These are phyloP conservation scores for Troglohyphantes excavatus DNA, from an alignment of 2,888 invertebrate species.

Conservation along the genomic window DNA sequence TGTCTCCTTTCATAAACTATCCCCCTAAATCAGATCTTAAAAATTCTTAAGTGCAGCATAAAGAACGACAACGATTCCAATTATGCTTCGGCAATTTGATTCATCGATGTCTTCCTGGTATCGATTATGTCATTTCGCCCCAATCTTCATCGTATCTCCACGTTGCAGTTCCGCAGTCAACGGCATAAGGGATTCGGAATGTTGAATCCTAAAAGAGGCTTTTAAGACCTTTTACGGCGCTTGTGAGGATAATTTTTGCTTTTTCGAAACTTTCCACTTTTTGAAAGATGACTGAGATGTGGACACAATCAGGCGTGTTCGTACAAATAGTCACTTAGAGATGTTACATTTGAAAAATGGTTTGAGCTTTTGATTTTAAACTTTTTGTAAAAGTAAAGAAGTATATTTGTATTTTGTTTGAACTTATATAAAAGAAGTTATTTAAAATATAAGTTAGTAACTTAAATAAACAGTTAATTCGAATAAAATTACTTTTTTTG, in stretches of 20 bases:
- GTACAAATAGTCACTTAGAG: too few species aligned
- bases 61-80: constrained; percentile 1
- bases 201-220: neutral
- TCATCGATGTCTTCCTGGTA: neutral
- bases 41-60: neutral
- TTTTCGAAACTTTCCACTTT: neutral
- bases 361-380: too few species aligned
- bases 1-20: too few species aligned
- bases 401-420: too few species aligned
- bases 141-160: constrained; percentile 9
- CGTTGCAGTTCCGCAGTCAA: neutral
- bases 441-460: too few species aligned
- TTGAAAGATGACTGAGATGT: too few species aligned
- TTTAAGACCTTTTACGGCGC: neutral
- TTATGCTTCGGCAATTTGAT: neutral
- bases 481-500: too few species aligned
- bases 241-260: neutral
- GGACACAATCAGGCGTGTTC: too few species aligned
- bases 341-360: too few species aligned
- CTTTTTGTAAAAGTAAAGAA: too few species aligned
- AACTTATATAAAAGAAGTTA: too few species aligned
- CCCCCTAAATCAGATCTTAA: neutral
- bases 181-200: neutral
- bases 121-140: neutral
- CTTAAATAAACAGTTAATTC: too few species aligned